Conservation (phyloP, 2,888 invertebrate species). For the Tholera decimalis region DNA sequence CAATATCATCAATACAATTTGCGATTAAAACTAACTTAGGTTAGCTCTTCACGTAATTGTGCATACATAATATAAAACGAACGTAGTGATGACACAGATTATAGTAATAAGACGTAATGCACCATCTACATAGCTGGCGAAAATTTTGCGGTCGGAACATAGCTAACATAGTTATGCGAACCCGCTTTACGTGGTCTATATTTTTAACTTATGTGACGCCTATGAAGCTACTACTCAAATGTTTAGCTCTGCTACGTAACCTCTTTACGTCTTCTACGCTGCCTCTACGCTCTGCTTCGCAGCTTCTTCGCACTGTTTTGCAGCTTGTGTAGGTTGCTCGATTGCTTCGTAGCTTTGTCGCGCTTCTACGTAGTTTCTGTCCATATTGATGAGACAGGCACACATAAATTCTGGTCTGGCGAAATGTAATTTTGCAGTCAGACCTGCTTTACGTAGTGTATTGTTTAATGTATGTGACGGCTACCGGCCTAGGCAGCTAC, state of each 20-base stretch:
- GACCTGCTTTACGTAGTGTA: not conserved
- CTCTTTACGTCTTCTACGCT: not conserved
- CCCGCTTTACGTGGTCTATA: not conserved
- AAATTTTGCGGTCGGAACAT: conserved; percentile 16
- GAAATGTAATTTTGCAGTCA: conserved; percentile 16
- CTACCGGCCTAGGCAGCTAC: conserved; percentile 2
- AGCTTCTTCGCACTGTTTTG: not conserved
- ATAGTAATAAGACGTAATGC: conserved; percentile 31
- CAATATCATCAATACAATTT: not conserved
- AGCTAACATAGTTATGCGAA: not conserved
- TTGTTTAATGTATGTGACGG: not conserved
- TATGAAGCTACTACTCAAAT: not conserved
- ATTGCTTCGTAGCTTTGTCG: not conserved
- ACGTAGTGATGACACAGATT: conserved; percentile 25
- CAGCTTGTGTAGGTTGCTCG: too few relatives aligned
- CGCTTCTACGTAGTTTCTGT: not conserved
- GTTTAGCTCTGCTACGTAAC: not conserved
- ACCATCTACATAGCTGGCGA: conserved; percentile 18
- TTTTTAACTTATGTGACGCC: not conserved
- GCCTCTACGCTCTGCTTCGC: not conserved
- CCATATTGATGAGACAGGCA: too few relatives aligned
- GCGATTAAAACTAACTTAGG: not conserved
- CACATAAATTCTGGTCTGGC: too few relatives aligned
- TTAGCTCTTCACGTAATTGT: conserved; percentile 24
- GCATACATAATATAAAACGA: conserved; percentile 21